phyloP scores from a whole-genome alignment of 2,113 vertebrate genomes.

The Callaeas wilsoni region DNA sequence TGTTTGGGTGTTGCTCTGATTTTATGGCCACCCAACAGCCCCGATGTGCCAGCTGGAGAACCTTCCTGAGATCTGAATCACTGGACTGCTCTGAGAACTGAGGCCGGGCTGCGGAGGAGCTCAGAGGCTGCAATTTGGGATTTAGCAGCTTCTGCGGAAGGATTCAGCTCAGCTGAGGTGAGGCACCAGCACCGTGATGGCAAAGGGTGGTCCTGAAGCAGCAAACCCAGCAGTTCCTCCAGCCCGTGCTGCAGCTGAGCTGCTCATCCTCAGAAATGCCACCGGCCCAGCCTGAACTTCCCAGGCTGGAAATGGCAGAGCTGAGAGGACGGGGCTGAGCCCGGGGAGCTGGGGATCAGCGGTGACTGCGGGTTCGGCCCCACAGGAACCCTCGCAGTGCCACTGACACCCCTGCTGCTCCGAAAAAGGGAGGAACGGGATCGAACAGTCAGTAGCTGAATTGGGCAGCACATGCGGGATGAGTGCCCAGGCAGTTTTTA shows the following conservation, averaged over 20 bases:
- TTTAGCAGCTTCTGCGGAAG: neutral
- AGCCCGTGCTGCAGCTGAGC: neutral
- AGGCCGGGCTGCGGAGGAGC: neutral
- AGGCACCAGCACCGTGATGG: neutral
- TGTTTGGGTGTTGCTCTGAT: neutral
- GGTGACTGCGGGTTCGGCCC: neutral
- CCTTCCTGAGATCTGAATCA: neutral
- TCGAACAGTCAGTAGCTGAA: conserved; percentile 46
- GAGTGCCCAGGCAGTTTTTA: conserved; percentile 19
- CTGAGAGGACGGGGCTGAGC: neutral
- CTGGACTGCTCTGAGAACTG: neutral
- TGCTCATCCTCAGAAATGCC: neutral
- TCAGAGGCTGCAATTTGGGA: neutral
- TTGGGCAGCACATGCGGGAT: neutral
- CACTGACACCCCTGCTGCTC: neutral
- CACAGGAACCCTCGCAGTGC: neutral
- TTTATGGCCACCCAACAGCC: neutral
- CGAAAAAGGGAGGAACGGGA: neutral
- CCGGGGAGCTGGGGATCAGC: neutral
- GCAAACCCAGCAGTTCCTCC: neutral
- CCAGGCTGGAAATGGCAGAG: neutral
- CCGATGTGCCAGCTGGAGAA: neutral
- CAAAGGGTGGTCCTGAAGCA: neutral
- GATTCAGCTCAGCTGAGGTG: neutral
- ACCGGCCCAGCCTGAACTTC: neutral